phyloP scores from a whole-genome alignment of 1,140 invertebrate genomes.

The Bombus sibiricus region DNA sequence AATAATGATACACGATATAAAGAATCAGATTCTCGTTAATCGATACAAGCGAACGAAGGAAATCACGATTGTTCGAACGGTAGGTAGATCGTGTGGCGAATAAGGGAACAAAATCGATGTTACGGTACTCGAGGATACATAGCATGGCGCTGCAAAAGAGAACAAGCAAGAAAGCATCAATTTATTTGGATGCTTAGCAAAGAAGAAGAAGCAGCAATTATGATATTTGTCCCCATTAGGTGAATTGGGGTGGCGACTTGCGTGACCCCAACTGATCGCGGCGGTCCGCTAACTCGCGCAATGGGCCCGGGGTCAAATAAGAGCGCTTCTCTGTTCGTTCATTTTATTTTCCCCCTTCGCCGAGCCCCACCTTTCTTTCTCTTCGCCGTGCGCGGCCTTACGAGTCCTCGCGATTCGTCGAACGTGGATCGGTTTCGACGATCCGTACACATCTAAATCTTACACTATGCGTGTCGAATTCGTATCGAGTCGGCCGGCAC shows the following conservation, averaged over 20 bases:
- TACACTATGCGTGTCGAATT: conserved; percentile 28
- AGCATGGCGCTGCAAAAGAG: neutral
- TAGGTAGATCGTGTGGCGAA: neutral
- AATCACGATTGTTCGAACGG: neutral
- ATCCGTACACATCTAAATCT: neutral
- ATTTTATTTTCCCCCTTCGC: conserved; percentile 50
- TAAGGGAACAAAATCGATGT: neutral
- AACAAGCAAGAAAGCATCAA: conserved; percentile 68
- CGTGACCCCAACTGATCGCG: conserved; percentile 77
- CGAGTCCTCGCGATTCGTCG: conserved; percentile 33
- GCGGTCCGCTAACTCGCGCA: conserved; percentile 77
- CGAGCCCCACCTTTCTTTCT: neutral
- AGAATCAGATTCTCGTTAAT: too few species aligned
- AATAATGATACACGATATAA: accelerated
- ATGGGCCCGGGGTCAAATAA: conserved; percentile 79
- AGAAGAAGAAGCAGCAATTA: conserved; percentile 74
- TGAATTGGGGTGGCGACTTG: conserved; percentile 77
- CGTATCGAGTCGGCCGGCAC: neutral
- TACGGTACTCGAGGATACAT: neutral
- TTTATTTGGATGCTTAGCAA: conserved; percentile 75
- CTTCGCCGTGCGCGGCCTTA: neutral
- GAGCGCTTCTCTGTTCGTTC: conserved; percentile 73
- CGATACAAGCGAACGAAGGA: too few species aligned
- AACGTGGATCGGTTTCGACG: conserved; percentile 1
- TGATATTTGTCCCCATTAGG: conserved; percentile 79